phyloP scores from a whole-genome alignment of 2,113 vertebrate genomes.

The Neofelis nebulosa region DNA sequence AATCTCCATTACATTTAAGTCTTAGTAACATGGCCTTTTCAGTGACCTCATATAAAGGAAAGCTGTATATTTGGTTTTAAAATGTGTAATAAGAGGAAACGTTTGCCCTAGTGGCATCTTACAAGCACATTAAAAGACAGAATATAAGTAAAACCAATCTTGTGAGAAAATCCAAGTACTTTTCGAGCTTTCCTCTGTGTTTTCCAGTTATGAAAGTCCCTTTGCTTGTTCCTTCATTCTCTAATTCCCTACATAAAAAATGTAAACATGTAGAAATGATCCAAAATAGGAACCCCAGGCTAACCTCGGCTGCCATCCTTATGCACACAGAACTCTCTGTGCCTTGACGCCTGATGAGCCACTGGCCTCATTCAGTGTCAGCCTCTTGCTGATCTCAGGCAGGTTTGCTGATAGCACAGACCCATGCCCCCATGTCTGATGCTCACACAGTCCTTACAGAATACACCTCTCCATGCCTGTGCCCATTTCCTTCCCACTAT shows the following conservation, averaged over 20 bases:
- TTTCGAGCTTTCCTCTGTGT: neutral
- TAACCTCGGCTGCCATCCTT: neutral
- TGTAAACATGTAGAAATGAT: neutral
- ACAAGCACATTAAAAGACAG: neutral
- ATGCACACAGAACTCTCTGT: neutral
- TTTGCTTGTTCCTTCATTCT: neutral
- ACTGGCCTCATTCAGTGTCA: neutral
- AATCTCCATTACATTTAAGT: neutral
- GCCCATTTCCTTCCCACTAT: neutral
- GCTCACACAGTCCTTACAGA: too few species aligned
- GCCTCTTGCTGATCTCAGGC: neutral
- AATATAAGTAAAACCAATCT: neutral
- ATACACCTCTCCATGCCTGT: neutral
- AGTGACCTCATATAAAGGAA: neutral
- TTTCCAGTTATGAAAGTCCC: neutral
- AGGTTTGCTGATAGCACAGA: neutral
- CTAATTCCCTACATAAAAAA: neutral
- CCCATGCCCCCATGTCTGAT: neutral
- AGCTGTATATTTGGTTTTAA: neutral
- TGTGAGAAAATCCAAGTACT: neutral
- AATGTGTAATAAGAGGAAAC: conserved; percentile 12
- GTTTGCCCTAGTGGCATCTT: neutral
- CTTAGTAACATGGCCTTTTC: neutral
- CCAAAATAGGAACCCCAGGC: neutral
- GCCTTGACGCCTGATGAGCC: neutral